Percentiles rank a stretch among this genome's conserved stretches.
These are phyloP conservation scores for Margarornis squamiger DNA, from an alignment of 2,797 vertebrate species.

Conservation along the genomic window DNA sequence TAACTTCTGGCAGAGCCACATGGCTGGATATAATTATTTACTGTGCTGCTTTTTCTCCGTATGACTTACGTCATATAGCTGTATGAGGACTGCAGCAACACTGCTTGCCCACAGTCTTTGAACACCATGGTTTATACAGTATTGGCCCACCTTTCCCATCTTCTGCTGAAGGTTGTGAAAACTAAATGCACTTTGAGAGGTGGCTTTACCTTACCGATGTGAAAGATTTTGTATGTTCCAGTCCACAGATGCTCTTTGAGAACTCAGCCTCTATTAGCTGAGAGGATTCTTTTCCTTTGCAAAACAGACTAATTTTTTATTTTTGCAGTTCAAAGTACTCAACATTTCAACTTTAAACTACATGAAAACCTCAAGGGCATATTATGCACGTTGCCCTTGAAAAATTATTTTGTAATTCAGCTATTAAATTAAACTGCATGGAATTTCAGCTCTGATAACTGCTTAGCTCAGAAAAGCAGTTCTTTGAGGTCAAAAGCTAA, in stretches of 20 bases:
- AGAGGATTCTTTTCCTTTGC: neutral
- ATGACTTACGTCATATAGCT: slow-evolving; percentile 21
- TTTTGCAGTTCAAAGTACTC: neutral
- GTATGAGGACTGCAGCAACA: neutral
- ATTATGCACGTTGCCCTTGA: neutral
- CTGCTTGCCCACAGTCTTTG: neutral
- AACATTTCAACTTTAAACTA: neutral
- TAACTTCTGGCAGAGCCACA: neutral
- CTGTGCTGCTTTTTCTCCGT: neutral
- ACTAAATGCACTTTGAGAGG: slow-evolving; percentile 20
- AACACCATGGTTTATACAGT: neutral
- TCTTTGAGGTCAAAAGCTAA: neutral
- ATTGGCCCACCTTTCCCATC: neutral
- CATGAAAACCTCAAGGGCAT: neutral
- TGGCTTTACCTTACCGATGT: neutral
- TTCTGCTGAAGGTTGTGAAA: slow-evolving; percentile 29
- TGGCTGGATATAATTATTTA: neutral
- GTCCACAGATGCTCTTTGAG: neutral
- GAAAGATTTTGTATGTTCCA: neutral
- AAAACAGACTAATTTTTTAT: neutral
- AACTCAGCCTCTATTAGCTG: neutral
- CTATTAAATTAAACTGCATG: neutral
- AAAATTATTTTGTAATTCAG: slow-evolving; percentile 3
- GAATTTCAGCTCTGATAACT: neutral
- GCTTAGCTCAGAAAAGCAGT: neutral